Evolutionary conservation across 2,888 invertebrate genomes (phyloP), one percentile per base, ranked within the genome.

Genomic region (Melipona bicolor): DNA sequence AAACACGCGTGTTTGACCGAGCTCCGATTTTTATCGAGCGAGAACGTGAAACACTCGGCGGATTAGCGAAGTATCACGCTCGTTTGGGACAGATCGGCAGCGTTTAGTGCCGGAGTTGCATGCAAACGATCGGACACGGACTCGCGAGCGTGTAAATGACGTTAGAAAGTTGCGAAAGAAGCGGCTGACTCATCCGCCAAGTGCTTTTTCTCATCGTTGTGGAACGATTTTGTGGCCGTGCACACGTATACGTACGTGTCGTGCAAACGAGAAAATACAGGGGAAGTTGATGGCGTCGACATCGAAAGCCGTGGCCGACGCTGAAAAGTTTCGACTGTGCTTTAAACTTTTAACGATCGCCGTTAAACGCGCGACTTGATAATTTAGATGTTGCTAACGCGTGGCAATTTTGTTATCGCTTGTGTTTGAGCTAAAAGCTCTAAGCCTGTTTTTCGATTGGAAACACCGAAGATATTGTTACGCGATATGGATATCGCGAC

Each of bases 91-190:
- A 52, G 76, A 49, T 32, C 13, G 61, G 19, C 50, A n/a, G 52
- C 36, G 56, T 65, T 64, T 11, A 13, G 3, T 19, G 62, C 68
- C 9, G 43, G 27, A 15, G 77, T 76, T 64, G 61, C 65, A 68
- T 36, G 54, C 61, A 32, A 74, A 54, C 65, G 56, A 62, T 79
- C 36, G 64, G 77, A 75, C 65, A 82, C 70, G 80, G 82, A 61
- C 77, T 71, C 56, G 67, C 69, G 84, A 87, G 68, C 65, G 81
- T 72, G 65, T 76, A 87, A 91, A 90, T 87, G 88, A 90, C 85
- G 88, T 90, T 91, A 91, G 91, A 92, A 92, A 92, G 91, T 91
- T 90, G 87, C 84, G 67, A 81, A 89, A 86, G 87, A 89, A 88
- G 84, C 81, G 79, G 84, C 90, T 90, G 90, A 91, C 88, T 91